These are phyloP conservation scores for Steatocranus sp. DNA, from an alignment of 2,797 vertebrate species.

Conservation along the genomic window DNA sequence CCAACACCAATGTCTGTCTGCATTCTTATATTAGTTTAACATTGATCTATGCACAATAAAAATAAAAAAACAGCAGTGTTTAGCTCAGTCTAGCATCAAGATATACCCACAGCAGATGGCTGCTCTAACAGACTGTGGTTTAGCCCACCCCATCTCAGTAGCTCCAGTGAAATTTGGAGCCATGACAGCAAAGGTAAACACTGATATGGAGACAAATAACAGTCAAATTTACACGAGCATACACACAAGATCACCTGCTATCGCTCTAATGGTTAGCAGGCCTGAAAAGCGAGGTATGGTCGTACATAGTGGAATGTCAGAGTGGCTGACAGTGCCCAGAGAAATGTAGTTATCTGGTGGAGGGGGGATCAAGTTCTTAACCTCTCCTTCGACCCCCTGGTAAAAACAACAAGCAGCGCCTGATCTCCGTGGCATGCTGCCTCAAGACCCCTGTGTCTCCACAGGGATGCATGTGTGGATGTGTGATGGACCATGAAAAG, in stretches of 20 bases:
- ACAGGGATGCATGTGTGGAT: neutral
- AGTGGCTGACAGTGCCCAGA: slow-evolving; percentile 67
- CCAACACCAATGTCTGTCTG: neutral
- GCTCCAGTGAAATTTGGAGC: neutral
- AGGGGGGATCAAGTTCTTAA: slow-evolving; percentile 79
- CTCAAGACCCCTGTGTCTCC: slow-evolving; percentile 36
- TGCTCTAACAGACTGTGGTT: neutral
- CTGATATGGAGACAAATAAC: slow-evolving; percentile 6
- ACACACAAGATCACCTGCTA: slow-evolving; percentile 52
- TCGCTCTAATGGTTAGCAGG: slow-evolving; percentile 47
- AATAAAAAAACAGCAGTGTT: neutral
- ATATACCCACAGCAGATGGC: neutral
- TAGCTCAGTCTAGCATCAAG: neutral
- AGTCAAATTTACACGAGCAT: neutral
- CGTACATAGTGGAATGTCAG: slow-evolving; percentile 67
- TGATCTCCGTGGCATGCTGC: slow-evolving; percentile 69
- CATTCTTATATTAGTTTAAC: neutral
- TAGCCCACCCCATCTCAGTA: neutral
- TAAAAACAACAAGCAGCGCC: slow-evolving; percentile 74
- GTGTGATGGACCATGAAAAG: slow-evolving; percentile 21
- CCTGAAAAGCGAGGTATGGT: slow-evolving; percentile 33
- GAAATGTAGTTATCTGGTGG: slow-evolving; percentile 71
- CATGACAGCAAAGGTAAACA: slow-evolving; percentile 45
- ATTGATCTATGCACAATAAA: neutral
- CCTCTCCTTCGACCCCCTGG: slow-evolving; percentile 69